Base-by-base conservation (phyloP, 2,888 invertebrate species). In the Lagria hirta region DNA sequence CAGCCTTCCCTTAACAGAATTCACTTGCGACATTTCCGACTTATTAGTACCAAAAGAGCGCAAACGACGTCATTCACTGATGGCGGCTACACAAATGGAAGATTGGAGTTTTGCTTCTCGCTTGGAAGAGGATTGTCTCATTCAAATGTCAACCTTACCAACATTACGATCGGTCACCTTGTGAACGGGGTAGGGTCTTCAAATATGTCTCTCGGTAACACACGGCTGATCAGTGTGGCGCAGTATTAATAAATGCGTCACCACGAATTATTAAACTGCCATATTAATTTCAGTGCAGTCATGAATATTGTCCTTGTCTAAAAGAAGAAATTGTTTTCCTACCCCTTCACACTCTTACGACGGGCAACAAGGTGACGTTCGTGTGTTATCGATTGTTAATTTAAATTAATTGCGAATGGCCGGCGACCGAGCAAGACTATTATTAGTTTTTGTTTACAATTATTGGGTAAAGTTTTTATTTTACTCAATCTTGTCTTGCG, bases 21-120 rank as follows among this genome's bases (percentile, higher is more conserved):
- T 59, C 6, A 60, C 54, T 26, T 65, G 56, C 51, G 61, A 68
- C 51, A 54, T 66, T 29, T 51, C 57, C 15, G 61, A 63, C 30
- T 48, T 64, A 21, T 41, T 50, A 17, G 33, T 22, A 12, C 41
- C 34, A 8, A 72, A 71, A 45, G 78, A 77, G 68, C 78, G 80
- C 59, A 81, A 80, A 70, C 76, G 80, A 40, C 75, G 80, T 4
- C 80, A 80, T 70, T 75, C 74, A 4, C 42, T 51, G 28, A 54
- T 54, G 16, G 42, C 33, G 12, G 33, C 46, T 6, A 26, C 26
- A 11, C 16, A 26, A 12, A 38, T 41, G 18, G 56, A 58, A 16
- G 56, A 58, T 50, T 69, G 77, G 74, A 78, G 71, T 70, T 75
- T 67, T 71, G 77, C 74, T 68, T 74, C 66, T n/a, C 64, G 65